phyloP scores from a whole-genome alignment of 37 sponge, comb jelly and placozoan genomes.

The Agelas oroides region DNA sequence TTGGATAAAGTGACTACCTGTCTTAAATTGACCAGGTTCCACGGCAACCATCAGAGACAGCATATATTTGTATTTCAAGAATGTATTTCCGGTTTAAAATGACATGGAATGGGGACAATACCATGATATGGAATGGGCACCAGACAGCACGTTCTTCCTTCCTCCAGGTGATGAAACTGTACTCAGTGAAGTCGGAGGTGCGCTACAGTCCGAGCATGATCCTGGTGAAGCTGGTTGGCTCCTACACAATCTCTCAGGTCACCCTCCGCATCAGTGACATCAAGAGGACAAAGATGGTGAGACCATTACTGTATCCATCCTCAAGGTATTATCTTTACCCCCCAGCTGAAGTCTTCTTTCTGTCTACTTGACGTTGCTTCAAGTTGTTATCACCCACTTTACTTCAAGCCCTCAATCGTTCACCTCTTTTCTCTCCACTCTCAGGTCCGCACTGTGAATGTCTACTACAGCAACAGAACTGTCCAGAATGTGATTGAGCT shows the following conservation, averaged over 20 bases:
- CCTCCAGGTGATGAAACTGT: conserved; percentile 66
- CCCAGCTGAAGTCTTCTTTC: too few species aligned
- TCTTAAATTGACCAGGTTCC: too few species aligned
- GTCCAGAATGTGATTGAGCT: conserved; percentile 90
- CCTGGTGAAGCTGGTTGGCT: conserved; percentile 82
- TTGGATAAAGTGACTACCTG: too few species aligned
- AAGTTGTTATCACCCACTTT: conserved; percentile 3
- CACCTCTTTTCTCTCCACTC: neutral
- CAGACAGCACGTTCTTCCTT: neutral
- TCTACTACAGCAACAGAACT: conserved; percentile 91
- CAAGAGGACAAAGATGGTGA: conserved; percentile 91
- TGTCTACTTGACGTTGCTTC: too few species aligned
- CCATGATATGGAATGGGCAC: too few species aligned
- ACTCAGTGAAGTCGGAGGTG: conserved; percentile 77
- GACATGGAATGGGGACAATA: too few species aligned
- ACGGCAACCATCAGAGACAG: too few species aligned
- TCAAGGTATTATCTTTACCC: too few species aligned
- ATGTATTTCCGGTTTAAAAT: too few species aligned
- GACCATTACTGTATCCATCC: neutral
- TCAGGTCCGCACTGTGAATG: conserved; percentile 82
- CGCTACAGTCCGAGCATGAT: conserved; percentile 84
- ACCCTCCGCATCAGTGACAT: conserved; percentile 77
- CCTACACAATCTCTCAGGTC: conserved; percentile 77
- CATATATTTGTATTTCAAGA: too few species aligned
- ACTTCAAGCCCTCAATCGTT: neutral